These are phyloP conservation scores for honey bee (Apis mellifera) DNA, from an alignment of 1,140 invertebrate species.

Conservation along the genomic window DNA sequence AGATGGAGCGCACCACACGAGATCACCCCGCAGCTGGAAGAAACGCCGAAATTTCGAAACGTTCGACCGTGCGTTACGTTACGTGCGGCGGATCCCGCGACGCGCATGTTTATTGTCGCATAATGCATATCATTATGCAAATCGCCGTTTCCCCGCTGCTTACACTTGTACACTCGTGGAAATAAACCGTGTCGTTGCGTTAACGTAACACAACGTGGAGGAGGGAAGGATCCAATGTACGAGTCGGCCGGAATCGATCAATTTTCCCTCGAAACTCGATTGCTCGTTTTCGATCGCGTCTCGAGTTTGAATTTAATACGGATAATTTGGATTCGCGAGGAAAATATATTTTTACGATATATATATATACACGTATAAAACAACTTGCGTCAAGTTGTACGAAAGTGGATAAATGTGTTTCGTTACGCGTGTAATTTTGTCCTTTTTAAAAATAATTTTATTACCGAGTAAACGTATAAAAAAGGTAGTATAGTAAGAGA, in stretches of 20 bases:
- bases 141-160: conserved; percentile 54
- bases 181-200: conserved; percentile 58
- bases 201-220: conserved; percentile 36
- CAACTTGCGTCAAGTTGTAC: no score
- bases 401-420: no score
- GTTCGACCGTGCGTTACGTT: conserved; percentile 12
- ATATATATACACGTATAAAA: no score
- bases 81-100: conserved; percentile 34
- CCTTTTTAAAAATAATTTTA: no score
- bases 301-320: no score
- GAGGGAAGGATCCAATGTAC: background rate
- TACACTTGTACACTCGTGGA: conserved; percentile 52
- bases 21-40: conserved; percentile 52
- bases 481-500: no score
- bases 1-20: no score
- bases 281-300: background rate
- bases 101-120: conserved; percentile 64
- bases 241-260: background rate
- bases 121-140: conserved; percentile 67
- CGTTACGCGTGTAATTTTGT: no score
- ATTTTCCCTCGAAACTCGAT: background rate
- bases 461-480: no score
- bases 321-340: no score
- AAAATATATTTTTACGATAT: no score
- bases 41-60: conserved; percentile 61